Evolutionary conservation across 2,888 invertebrate genomes (phyloP).

Genomic region (Drosophila nr. medialis): DNA sequence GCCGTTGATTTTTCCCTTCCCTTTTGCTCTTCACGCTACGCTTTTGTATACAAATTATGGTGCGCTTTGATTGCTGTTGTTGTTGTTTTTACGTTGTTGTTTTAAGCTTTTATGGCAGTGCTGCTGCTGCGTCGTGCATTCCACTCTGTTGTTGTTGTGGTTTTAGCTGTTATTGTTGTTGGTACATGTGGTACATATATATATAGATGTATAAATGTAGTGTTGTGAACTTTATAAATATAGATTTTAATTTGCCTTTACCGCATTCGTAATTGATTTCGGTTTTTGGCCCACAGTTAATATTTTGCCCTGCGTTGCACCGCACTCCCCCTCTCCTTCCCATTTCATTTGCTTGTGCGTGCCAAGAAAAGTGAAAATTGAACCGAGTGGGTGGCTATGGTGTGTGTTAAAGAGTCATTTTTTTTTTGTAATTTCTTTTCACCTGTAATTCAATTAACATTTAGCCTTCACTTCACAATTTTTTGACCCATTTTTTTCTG

Average conservation of each 20-base stretch:
- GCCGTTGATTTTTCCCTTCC: slow-evolving; percentile 26
- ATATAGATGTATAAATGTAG: slow-evolving; percentile 20
- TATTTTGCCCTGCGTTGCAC: slow-evolving; percentile 35
- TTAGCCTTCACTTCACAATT: slow-evolving; percentile 29
- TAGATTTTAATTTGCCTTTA: slow-evolving; percentile 70
- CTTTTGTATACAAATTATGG: slow-evolving; percentile 77
- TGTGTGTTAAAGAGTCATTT: background rate
- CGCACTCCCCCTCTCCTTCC: background rate
- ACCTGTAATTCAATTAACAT: slow-evolving; percentile 71
- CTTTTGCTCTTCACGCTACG: slow-evolving; percentile 38
- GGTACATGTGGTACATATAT: slow-evolving; percentile 22
- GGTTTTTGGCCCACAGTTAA: slow-evolving; percentile 53
- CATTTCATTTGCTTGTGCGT: slow-evolving; percentile 24
- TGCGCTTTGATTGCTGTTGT: slow-evolving; percentile 56
- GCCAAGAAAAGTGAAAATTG: slow-evolving; percentile 63
- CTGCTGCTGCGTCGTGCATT: slow-evolving; percentile 41
- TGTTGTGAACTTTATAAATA: slow-evolving; percentile 61
- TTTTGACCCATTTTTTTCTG: slow-evolving; percentile 56
- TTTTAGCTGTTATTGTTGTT: slow-evolving; percentile 27
- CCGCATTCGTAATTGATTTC: slow-evolving; percentile 67
- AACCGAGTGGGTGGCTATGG: slow-evolving; percentile 18
- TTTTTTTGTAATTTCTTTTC: slow-evolving; percentile 6
- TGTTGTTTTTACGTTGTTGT: slow-evolving; percentile 70
- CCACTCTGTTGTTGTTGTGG: slow-evolving; percentile 31
- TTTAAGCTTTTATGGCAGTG: slow-evolving; percentile 71